Evolutionary conservation across 2,797 vertebrate genomes (phyloP), one percentile per base, ranked within the genome.

Genomic region (Chrosomus eos): DNA sequence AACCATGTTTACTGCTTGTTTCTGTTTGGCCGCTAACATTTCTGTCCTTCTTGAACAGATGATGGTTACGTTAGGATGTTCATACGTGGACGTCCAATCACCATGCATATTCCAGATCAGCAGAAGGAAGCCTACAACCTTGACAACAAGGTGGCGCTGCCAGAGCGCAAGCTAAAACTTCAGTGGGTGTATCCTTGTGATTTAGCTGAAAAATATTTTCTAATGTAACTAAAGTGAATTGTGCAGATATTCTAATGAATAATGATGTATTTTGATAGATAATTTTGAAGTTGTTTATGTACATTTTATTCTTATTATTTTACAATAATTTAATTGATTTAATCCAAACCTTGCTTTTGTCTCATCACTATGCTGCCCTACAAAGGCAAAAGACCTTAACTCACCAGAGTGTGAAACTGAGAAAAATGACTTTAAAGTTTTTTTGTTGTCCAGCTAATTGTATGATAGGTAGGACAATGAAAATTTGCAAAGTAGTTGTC

Each of bases 111-210:
- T 86, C 96, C 97, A 0, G 95, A 96, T 3, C 87, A 94, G 4
- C 88, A 94, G 90, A 95, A 87, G 31, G 94, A 94, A 55, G 92
- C 90, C 64, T 98, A 96, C 93, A 96, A 88, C 91, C 91, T 98
- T 53, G 96, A 97, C 84, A 89, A 93, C 0, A 96, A 96, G 90
- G 90, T 91, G 7, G 95, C 95, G 40, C 92, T 95, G 71, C 96
- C 97, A 0, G 91, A 95, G 31, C 90, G 88, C 89, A 95, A 96
- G 16, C 94, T 97, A 58, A 97, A 97, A 64, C 94, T 98, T 88
- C 95, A 97, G 88, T 98, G 97, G 97, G 97, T 97, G 97, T 98
- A 98, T 98, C 97, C 96, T 96, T 93, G 5, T 23, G 8, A 33
- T n/a, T 40, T 31, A 14, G 26, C 14, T 36, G 16, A 18, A 31